Evolutionary conservation across 2,797 vertebrate species (phyloP).

Genomic region (Caiman crocodilus): DNA sequence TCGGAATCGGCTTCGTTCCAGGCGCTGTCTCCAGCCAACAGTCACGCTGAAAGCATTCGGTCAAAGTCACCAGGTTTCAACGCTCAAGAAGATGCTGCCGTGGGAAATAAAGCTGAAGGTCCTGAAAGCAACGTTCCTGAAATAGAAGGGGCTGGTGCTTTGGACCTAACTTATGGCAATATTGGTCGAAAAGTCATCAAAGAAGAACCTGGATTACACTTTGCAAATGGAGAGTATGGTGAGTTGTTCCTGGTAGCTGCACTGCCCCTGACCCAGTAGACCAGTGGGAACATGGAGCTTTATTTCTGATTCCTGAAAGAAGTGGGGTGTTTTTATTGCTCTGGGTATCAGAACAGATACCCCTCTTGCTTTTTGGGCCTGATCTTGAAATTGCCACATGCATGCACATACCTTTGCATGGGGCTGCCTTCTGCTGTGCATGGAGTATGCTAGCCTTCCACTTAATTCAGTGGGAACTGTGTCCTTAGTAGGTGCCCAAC

Average conservation of each 20-base stretch:
- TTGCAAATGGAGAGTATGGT: constrained; percentile 88
- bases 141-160: constrained; percentile 87
- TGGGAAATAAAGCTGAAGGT: constrained; percentile 77
- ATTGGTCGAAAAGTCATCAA: constrained; percentile 86
- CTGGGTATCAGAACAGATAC: not conserved
- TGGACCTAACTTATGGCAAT: constrained; percentile 91
- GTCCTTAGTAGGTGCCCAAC: rapidly evolving
- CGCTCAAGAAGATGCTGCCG: constrained; percentile 74
- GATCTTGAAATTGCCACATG: not conserved
- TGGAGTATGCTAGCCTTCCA: not conserved
- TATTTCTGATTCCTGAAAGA: not conserved
- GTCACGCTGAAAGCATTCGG: constrained; percentile 80
- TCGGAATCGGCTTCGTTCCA: constrained; percentile 85
- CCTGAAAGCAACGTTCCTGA: constrained; percentile 78
- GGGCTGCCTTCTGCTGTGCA: not conserved
- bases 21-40: constrained; percentile 89
- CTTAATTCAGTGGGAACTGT: not conserved
- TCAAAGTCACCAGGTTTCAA: constrained; percentile 86
- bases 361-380: not conserved
- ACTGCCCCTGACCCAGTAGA: not conserved
- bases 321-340: not conserved
- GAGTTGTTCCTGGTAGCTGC: constrained; percentile 41
- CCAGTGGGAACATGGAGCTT: not conserved
- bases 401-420: not conserved
- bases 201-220: constrained; percentile 87